Evolutionary conservation across 2,113 vertebrate species (phyloP).

Genomic region (Zapornia atra): DNA sequence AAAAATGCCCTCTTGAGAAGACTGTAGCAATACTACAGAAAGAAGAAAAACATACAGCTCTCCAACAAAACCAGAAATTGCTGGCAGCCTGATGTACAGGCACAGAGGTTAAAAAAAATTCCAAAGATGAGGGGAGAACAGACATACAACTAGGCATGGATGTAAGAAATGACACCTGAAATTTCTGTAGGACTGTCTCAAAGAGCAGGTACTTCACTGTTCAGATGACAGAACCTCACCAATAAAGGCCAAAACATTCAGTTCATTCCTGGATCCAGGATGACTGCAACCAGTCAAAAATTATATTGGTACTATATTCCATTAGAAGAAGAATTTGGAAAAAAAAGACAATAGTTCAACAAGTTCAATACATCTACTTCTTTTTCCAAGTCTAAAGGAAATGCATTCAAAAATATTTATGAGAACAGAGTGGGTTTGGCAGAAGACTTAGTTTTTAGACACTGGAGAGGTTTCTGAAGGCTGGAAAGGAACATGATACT

Average conservation of each 20-base stretch:
- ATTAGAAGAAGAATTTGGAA: not conserved
- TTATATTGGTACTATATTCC: not conserved
- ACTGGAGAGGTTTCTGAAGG: not conserved
- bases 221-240: not conserved
- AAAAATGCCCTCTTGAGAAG: not conserved
- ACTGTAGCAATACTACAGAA: not conserved
- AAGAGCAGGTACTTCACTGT: not conserved
- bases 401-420: not conserved
- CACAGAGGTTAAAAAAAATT: not conserved
- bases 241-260: not conserved
- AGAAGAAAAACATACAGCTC: not conserved
- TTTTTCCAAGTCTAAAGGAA: not conserved
- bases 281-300: not conserved
- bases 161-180: not conserved
- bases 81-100: not conserved
- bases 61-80: not conserved
- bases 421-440: not conserved
- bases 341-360: not conserved
- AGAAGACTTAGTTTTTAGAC: not conserved
- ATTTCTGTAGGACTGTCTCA: not conserved
- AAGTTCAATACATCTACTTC: not conserved
- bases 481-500: not conserved
- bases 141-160: not conserved
- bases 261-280: not conserved
- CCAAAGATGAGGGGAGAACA: no score